These are phyloP conservation scores for Distichodus sexfasciatus DNA, from an alignment of 2,797 vertebrate species.

Conservation along the genomic window DNA sequence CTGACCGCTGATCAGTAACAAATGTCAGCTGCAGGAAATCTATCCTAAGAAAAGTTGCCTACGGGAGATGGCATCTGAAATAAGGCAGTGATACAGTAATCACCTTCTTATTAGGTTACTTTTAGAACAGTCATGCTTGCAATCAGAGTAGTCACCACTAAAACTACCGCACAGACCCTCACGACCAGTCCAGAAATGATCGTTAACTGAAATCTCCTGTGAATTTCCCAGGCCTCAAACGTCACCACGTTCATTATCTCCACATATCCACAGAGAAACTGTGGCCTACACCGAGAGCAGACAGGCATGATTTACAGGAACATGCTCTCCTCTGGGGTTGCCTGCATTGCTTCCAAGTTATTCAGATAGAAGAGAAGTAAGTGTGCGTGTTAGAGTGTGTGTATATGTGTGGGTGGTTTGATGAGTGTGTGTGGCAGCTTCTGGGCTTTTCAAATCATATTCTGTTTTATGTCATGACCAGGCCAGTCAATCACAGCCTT, in stretches of 20 bases:
- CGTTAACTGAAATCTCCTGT: not conserved
- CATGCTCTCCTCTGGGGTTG: not conserved
- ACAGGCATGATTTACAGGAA: not conserved
- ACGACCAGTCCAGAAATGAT: not conserved
- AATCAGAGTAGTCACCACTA: not conserved
- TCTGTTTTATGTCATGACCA: conserved; percentile 40
- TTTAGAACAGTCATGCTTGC: not conserved
- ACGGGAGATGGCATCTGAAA: too few species aligned
- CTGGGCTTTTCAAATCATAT: conserved; percentile 13
- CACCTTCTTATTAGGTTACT: too few species aligned
- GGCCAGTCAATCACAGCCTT: conserved; percentile 27
- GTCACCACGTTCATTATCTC: conserved; percentile 22
- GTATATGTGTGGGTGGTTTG: too few species aligned
- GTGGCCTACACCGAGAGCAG: not conserved
- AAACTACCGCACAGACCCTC: too few species aligned
- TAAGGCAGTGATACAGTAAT: too few species aligned
- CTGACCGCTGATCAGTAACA: too few species aligned
- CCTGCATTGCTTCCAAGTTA: not conserved
- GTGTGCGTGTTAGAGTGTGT: too few species aligned
- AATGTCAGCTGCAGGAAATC: too few species aligned
- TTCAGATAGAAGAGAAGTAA: not conserved
- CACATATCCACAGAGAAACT: not conserved
- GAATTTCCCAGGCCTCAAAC: conserved; percentile 10
- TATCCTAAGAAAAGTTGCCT: too few species aligned
- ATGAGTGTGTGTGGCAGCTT: conserved; percentile 13